Evolutionary conservation across 2,797 vertebrate genomes (phyloP).

Genomic region (Helicolenus hilgendorfi): DNA sequence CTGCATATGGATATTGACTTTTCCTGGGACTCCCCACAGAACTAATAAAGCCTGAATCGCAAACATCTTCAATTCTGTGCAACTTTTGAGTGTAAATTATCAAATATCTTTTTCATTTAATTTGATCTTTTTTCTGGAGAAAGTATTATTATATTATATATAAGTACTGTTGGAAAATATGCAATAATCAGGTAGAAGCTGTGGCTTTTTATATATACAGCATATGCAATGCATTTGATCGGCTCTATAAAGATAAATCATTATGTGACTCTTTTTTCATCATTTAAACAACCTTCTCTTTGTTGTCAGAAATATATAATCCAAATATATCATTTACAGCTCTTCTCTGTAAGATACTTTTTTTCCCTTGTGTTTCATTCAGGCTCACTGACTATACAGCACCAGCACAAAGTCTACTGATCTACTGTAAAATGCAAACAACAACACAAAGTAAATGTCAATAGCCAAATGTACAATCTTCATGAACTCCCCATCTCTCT

Average conservation of each 20-base stretch:
- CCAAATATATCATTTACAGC: neutral
- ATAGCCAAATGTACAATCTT: constrained; percentile 31
- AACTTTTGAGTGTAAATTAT: neutral
- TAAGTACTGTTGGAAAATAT: neutral
- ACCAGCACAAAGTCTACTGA: neutral
- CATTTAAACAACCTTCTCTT: neutral
- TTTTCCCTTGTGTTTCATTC: constrained; percentile 5
- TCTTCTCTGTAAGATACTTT: neutral
- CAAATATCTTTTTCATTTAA: neutral
- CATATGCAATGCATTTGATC: neutral
- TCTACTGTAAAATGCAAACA: constrained; percentile 16
- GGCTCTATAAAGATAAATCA: neutral
- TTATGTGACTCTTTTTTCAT: neutral
- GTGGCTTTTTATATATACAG: neutral
- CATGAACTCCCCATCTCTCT: constrained; percentile 27
- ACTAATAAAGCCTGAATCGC: neutral
- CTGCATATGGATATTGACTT: neutral
- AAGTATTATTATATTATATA: too few relatives aligned
- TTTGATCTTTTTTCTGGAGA: neutral
- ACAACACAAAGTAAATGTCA: constrained; percentile 24
- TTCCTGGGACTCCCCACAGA: neutral
- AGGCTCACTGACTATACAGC: neutral
- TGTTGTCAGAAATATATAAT: neutral
- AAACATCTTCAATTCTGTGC: neutral
- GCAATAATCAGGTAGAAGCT: neutral